phyloP scores from a whole-genome alignment of 1,140 invertebrate genomes.

The Nasonia giraulti region DNA sequence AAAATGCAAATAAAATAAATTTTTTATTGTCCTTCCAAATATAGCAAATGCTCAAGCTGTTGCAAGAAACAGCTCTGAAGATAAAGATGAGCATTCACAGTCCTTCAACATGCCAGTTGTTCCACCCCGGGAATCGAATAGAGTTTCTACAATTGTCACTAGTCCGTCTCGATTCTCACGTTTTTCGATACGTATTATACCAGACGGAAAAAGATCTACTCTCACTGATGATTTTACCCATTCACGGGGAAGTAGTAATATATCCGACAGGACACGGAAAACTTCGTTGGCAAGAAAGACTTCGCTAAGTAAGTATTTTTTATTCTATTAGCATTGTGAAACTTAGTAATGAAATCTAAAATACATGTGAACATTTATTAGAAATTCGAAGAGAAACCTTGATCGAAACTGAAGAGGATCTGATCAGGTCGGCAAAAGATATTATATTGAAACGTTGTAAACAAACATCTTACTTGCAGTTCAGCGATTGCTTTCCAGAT shows the following conservation, averaged over 20 bases:
- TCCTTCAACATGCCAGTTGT: not conserved
- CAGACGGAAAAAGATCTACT: constrained; percentile 39
- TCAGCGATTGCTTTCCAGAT: constrained; percentile 78
- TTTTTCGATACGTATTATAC: constrained; percentile 65
- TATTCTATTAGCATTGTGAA: not conserved
- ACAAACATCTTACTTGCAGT: constrained; percentile 77
- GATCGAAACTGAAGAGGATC: constrained; percentile 47
- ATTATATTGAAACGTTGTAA: constrained; percentile 79
- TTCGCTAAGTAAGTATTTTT: constrained; percentile 28
- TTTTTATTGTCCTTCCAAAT: not conserved
- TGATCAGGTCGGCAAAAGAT: constrained; percentile 70
- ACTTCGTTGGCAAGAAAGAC: constrained; percentile 14
- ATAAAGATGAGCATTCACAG: constrained; percentile 34
- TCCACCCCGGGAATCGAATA: constrained; percentile 10
- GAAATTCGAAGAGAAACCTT: constrained; percentile 45
- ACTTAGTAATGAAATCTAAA: not conserved
- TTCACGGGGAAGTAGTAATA: not conserved
- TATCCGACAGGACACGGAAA: constrained; percentile 17
- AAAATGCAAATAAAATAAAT: constrained; percentile 11
- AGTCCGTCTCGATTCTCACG: constrained; percentile 49
- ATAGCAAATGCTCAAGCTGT: constrained; percentile 58
- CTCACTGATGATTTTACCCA: constrained; percentile 41
- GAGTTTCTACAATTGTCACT: not conserved
- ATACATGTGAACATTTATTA: not conserved
- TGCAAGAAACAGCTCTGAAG: constrained; percentile 51